Evolutionary conservation across 2,888 invertebrate genomes (phyloP).

Genomic region (Patella pellucida): DNA sequence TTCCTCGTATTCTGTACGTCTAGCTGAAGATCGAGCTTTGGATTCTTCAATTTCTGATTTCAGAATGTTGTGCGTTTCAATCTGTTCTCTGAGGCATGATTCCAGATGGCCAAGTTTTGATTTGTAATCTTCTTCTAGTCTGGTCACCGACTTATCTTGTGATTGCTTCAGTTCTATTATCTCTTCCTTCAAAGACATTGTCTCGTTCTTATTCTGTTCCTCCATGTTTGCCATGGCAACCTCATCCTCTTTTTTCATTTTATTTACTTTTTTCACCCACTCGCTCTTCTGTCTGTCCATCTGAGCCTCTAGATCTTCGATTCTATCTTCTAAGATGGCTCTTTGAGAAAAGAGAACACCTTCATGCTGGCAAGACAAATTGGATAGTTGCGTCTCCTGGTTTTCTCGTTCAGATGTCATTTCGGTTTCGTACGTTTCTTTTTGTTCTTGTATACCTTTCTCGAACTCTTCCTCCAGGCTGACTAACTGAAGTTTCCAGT

Average conservation of each 20-base stretch:
- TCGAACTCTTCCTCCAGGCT: constrained; percentile 47
- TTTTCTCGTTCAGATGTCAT: constrained; percentile 31
- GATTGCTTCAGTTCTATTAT: constrained; percentile 22
- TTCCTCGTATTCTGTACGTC: constrained; percentile 14
- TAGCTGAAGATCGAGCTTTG: constrained; percentile 20
- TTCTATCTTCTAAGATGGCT: constrained; percentile 37
- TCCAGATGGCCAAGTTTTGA: constrained; percentile 24
- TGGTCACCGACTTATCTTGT: constrained; percentile 21
- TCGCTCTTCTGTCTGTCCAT: constrained; percentile 37
- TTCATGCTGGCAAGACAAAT: constrained; percentile 33
- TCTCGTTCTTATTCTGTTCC: constrained; percentile 20
- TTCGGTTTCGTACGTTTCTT: constrained; percentile 27
- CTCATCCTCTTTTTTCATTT: constrained; percentile 18
- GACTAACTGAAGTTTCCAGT: constrained; percentile 48
- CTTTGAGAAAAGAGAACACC: constrained; percentile 39
- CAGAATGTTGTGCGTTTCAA: constrained; percentile 21
- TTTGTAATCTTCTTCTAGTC: constrained; percentile 27
- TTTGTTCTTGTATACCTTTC: constrained; percentile 35
- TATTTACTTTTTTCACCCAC: constrained; percentile 18
- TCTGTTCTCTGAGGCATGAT: constrained; percentile 15
- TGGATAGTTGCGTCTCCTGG: constrained; percentile 26
- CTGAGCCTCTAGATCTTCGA: constrained; percentile 37
- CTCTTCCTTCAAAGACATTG: constrained; percentile 16
- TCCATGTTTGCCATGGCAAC: constrained; percentile 14
- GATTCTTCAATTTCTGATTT: constrained; percentile 20